Conservation (phyloP, 2,888 invertebrate genomes). For the Uloborus plumipes region DNA sequence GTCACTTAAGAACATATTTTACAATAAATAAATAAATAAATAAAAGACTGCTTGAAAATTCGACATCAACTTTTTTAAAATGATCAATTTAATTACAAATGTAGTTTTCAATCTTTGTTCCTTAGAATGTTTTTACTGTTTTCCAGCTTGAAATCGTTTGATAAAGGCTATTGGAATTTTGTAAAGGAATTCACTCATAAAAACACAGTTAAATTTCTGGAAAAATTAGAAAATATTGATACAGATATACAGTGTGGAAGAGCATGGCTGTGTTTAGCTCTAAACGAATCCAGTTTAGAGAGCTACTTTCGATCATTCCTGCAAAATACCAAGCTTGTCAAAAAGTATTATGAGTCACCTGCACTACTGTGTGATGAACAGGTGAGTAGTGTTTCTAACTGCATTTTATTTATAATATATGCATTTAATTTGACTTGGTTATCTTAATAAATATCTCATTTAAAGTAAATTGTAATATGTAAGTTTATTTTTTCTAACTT, state of each 20-base stretch:
- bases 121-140: neutral
- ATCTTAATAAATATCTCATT: too few species aligned
- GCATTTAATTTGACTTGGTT: too few species aligned
- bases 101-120: neutral
- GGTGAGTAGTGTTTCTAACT: constrained; percentile 66
- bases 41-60: too few species aligned
- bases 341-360: constrained; percentile 74
- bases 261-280: constrained; percentile 75
- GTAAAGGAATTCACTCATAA: constrained; percentile 75
- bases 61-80: too few species aligned
- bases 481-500: too few species aligned
- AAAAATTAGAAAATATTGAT: constrained; percentile 73
- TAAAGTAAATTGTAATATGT: too few species aligned
- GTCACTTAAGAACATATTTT: too few species aligned
- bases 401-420: too few species aligned
- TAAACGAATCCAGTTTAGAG: constrained; percentile 75
- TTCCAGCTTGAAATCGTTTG: constrained; percentile 67
- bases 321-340: constrained; percentile 69
- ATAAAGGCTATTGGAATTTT: constrained; percentile 75
- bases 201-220: constrained; percentile 73
- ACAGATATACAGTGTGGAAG: constrained; percentile 75
- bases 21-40: too few species aligned
- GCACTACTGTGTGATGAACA: constrained; percentile 75
- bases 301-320: constrained; percentile 74
- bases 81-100: too few species aligned